Evolutionary conservation across 2,113 vertebrate genomes (phyloP).

Genomic region (Amblyornis subalaris): DNA sequence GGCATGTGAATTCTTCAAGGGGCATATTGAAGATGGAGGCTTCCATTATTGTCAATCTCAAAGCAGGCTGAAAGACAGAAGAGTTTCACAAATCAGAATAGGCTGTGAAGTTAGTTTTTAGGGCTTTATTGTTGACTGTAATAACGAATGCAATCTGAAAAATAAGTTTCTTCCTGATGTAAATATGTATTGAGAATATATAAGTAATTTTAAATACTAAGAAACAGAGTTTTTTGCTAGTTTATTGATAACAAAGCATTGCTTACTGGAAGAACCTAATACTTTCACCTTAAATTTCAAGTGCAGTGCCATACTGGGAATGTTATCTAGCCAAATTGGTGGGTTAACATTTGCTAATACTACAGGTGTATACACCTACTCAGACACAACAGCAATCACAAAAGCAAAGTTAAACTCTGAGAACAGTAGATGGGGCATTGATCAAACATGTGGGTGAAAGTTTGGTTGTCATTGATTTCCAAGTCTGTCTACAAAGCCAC

Average conservation of each 20-base stretch:
- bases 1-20: rapidly evolving
- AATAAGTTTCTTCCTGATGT: background rate
- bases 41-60: background rate
- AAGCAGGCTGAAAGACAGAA: background rate
- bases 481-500: background rate
- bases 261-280: background rate
- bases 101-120: background rate
- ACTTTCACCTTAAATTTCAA: background rate
- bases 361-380: background rate
- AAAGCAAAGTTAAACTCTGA: background rate
- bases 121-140: background rate
- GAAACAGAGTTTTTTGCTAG: background rate
- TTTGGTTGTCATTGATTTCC: background rate
- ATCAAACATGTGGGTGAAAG: background rate
- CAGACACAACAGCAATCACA: background rate
- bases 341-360: background rate
- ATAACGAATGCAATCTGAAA: background rate
- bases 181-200: background rate
- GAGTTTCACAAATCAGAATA: background rate
- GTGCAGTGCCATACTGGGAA: background rate
- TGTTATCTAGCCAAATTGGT: background rate
- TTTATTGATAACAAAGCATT: background rate
- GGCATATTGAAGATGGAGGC: background rate
- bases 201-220: background rate
- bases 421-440: background rate